Percentiles rank a stretch among this genome's conserved stretches.
phyloP scores from a whole-genome alignment of 2,113 vertebrate genomes.

The Passer montanus region DNA sequence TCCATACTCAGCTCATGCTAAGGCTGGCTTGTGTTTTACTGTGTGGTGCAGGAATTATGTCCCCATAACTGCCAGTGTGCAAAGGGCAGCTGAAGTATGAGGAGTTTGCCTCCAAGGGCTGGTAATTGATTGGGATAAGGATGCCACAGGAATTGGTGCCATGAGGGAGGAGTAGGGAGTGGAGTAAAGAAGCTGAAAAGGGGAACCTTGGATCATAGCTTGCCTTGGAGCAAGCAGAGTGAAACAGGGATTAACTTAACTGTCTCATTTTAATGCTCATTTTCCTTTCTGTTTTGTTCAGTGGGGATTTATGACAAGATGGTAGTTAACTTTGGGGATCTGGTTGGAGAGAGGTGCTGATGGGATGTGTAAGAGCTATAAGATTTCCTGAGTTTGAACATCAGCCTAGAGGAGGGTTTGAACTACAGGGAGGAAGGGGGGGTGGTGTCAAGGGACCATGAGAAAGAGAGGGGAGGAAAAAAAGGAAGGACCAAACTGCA shows the following conservation, averaged over 20 bases:
- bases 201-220: background rate
- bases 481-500: background rate
- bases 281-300: background rate
- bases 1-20: fast-evolving
- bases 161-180: background rate
- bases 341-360: background rate
- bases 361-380: background rate
- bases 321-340: background rate
- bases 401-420: background rate
- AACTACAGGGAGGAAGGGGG: background rate
- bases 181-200: background rate
- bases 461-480: background rate
- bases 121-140: background rate
- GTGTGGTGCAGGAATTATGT: too few relatives aligned
- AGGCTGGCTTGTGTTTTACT: background rate
- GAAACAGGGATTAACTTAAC: background rate
- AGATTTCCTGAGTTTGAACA: background rate
- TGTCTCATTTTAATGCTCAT: background rate
- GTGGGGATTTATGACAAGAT: background rate
- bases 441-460: background rate
- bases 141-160: background rate
- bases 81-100: background rate
- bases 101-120: background rate
- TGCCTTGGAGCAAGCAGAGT: background rate
- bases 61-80: background rate